These are phyloP conservation scores for Glyptemys insculpta DNA, from an alignment of 2,797 vertebrate species.

Conservation along the genomic window DNA sequence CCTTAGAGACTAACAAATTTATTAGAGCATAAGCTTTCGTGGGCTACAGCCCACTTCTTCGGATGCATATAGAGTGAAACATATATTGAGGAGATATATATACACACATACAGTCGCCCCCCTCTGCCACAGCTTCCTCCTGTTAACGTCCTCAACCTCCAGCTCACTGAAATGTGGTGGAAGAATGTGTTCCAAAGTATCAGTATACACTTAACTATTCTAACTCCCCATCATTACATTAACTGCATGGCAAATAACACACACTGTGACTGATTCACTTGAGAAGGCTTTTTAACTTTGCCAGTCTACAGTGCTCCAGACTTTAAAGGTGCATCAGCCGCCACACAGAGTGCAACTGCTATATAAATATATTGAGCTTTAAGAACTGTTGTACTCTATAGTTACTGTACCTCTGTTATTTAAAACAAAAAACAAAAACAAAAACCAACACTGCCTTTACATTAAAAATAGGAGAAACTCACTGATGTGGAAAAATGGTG, in stretches of 20 bases:
- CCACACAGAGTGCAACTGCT: background rate
- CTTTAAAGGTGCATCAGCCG: background rate
- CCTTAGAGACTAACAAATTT: no score
- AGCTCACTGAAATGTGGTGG: background rate
- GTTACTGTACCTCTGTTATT: background rate
- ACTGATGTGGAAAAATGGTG: background rate
- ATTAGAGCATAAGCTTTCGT: no score
- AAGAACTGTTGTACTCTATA: background rate
- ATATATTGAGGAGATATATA: no score
- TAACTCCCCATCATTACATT: background rate
- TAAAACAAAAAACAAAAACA: slow-evolving; percentile 8
- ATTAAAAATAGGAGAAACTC: background rate
- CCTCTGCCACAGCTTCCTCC: background rate
- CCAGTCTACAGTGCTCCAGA: background rate
- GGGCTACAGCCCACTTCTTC: no score
- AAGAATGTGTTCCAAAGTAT: background rate
- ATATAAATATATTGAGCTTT: background rate
- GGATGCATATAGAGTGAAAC: no score
- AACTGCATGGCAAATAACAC: background rate
- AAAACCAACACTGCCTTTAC: background rate
- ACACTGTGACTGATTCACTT: background rate
- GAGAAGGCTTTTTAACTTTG: background rate
- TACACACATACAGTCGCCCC: no score
- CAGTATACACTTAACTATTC: background rate
- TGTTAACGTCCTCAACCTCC: background rate